Percentiles rank a stretch among this genome's conserved stretches.
Evolutionary conservation across 1,140 invertebrate species (phyloP).

Genomic region (Lutraria rhynchaena): DNA sequence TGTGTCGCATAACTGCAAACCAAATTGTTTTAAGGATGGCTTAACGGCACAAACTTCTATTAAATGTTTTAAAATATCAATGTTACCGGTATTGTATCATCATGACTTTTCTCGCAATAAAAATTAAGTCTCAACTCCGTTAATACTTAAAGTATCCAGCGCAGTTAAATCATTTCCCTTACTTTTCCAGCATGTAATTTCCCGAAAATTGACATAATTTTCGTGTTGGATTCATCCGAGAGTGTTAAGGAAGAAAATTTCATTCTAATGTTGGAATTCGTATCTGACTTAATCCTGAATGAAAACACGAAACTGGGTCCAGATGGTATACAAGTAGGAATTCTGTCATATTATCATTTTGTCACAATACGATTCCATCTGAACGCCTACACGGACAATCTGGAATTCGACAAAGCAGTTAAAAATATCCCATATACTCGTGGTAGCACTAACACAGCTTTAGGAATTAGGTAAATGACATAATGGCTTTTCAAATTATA

Average conservation of each 20-base stretch:
- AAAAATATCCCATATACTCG: not conserved
- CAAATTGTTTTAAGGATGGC: too few relatives aligned
- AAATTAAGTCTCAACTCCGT: too few relatives aligned
- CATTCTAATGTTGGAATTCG: constrained; percentile 30
- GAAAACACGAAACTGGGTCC: constrained; percentile 29
- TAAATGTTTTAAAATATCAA: too few relatives aligned
- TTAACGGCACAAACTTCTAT: too few relatives aligned
- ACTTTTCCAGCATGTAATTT: constrained; percentile 26
- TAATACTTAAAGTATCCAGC: too few relatives aligned
- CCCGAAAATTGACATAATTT: constrained; percentile 63
- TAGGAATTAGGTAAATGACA: constrained; percentile 7
- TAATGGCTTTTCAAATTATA: too few relatives aligned
- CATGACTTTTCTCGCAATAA: too few relatives aligned
- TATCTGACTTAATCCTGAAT: constrained; percentile 21
- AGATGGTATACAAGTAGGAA: constrained; percentile 53
- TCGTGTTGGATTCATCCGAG: constrained; percentile 60
- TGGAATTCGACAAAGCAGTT: constrained; percentile 19
- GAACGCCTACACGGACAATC: constrained; percentile 44
- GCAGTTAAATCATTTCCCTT: too few relatives aligned
- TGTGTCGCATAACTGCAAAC: too few relatives aligned
- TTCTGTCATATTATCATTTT: constrained; percentile 43
- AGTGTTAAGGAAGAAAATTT: constrained; percentile 52
- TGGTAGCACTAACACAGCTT: constrained; percentile 32
- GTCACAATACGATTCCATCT: constrained; percentile 43
- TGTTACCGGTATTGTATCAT: too few relatives aligned